Base-by-base conservation (phyloP, 2,888 invertebrate genomes). In the Polydrusus pterygomalis region DNA sequence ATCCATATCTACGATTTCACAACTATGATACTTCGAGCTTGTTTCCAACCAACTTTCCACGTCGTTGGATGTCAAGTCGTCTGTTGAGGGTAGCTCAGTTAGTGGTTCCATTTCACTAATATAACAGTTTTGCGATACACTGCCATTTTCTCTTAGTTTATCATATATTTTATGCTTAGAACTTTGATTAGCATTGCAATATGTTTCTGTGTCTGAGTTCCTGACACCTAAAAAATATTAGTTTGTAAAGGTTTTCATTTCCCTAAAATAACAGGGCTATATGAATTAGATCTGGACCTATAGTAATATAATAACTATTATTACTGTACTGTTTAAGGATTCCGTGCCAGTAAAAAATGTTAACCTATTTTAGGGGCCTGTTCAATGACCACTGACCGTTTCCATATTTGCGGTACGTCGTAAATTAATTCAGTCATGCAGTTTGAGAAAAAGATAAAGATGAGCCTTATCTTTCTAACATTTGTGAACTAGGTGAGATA, bases 11-110 rank as follows among this genome's bases (percentile, higher is more conserved):
- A 93, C 93, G 13, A 93, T 90, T 86, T 94, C 93, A 81, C 93
- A 93, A 84, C 93, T 93, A 84, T 94, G 93, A 84, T 93, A 94
- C 83, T 93, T 94, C 45, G 93, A 93, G 73, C 93, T 93, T 0
- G 93, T 92, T 81, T 94, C 94, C 18, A 93, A 89, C 89, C 93
- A 93, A 82, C 92, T 93, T 83, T 93, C 93, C 0, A 93, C 92
- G 7, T 90, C 91, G 73, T 89, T 91, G 0, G 92, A 92, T 15
- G 93, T 86, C 81, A 93, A 92, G 81, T 93, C 92, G 77, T 93
- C 93, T 5, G 88, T 91, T 0, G 93, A 93, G 1, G 90, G 92
- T 3, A 91, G 85, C 82, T 92, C 93, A 0, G 92, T 92, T 15
- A 94, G 85, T 0, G 93, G 93, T 83, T 93, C 91, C 87, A 93